Base-by-base conservation (phyloP, 2,113 vertebrate genomes). In the Tragelaphus imberbis region DNA sequence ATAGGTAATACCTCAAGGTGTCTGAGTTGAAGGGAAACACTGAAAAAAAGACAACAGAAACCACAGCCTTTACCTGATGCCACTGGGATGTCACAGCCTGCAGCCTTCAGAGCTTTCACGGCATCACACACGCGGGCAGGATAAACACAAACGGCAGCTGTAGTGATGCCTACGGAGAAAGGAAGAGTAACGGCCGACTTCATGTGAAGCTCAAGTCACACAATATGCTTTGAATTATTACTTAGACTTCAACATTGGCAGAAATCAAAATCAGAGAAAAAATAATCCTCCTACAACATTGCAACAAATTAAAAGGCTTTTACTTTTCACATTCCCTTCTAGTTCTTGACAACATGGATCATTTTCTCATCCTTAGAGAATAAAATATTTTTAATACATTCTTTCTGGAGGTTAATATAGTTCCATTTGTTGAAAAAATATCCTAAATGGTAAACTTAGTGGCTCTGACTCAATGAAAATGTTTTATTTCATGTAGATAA, bases 121-220 rank as follows among this genome's bases (percentile, higher is more conserved):
- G 99, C 99, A 49, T 99, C 99, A 0, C 98, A 88, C 28, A 99
- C 99, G 7, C 99, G 99, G 5, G 99, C 98, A 0, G 99, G 99
- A 96, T 99, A 99, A 19, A 99, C 99, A 95, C 99, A 99, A 19
- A 99, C 99, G 0, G 99, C 99, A 55, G 98, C 99, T 0, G 98
- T 99, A 1, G 99, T 99, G 80, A 99, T 98, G 53, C 99, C 99
- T 99, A 96, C 2, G 36, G 79, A 92, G 68, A 87, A 93, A 99
- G 91, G 97, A 97, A 82, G 10, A 63, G 53, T 0, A 81, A 61
- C 33, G 30, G 92, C n/a, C 68, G n/a, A 21, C 47, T 65, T 80
- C 44, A 79, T 11, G 23, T 5, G 28, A 93, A n/a, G 92, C 11
- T 90, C 94, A 61, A 77, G 51, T n/a, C 14, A 12, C 56, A 86